phyloP scores from a whole-genome alignment of 2,888 invertebrate genomes.

The Latheticus oryzae region DNA sequence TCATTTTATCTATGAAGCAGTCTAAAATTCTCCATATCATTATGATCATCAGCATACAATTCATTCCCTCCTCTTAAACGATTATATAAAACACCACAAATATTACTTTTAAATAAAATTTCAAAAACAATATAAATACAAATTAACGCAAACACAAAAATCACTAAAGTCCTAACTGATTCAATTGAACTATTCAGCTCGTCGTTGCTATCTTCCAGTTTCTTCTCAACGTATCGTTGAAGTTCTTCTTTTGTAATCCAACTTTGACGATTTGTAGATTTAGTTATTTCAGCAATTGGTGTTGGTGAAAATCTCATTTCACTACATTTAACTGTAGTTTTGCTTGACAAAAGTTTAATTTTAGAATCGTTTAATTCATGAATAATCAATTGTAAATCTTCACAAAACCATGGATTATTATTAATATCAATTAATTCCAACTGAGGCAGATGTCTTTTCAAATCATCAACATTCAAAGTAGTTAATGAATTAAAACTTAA shows the following conservation, averaged over 20 bases:
- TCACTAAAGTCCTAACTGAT: slow-evolving; percentile 2
- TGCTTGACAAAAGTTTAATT: slow-evolving; percentile 24
- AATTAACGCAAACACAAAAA: slow-evolving; percentile 8
- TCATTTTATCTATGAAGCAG: slow-evolving; percentile 8
- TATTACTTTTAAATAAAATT: slow-evolving; percentile 5
- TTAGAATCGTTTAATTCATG: slow-evolving; percentile 42
- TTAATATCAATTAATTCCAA: slow-evolving; percentile 50
- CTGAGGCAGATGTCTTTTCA: slow-evolving; percentile 44
- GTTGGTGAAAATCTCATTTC: not conserved
- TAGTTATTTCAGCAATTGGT: not conserved
- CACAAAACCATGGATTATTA: slow-evolving; percentile 53
- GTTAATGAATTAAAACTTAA: slow-evolving; percentile 51
- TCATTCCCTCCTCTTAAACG: slow-evolving; percentile 9
- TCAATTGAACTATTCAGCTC: slow-evolving; percentile 1
- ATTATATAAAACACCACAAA: not conserved
- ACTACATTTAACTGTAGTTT: slow-evolving; percentile 11
- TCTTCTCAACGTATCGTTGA: slow-evolving; percentile 17
- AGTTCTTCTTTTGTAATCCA: slow-evolving; percentile 6
- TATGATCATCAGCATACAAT: slow-evolving; percentile 10
- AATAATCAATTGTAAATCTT: slow-evolving; percentile 47
- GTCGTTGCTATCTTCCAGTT: slow-evolving; percentile 6
- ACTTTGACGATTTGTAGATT: not conserved
- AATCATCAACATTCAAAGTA: slow-evolving; percentile 44
- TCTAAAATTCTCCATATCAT: slow-evolving; percentile 23
- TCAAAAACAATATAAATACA: slow-evolving; percentile 19